These are phyloP conservation scores for Spilosoma lubricipeda DNA, from an alignment of 2,888 invertebrate species.

Conservation along the genomic window DNA sequence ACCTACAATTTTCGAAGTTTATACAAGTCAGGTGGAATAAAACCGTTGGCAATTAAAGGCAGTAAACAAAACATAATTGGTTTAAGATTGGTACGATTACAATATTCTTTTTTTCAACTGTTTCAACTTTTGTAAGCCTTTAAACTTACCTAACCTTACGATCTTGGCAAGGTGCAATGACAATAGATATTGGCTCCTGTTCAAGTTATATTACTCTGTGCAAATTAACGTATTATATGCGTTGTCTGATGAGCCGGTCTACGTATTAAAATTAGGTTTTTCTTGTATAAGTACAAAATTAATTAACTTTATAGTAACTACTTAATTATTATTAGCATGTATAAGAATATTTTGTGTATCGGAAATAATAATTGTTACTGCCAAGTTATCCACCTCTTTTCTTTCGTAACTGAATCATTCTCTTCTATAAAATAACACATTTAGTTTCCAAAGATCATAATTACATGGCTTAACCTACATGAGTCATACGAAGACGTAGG, in stretches of 20 bases:
- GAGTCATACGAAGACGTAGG: slow-evolving; percentile 50
- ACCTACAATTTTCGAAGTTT: background rate
- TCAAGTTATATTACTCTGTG: background rate
- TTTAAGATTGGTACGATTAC: background rate
- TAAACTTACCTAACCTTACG: background rate
- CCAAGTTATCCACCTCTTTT: slow-evolving; percentile 42
- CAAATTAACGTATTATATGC: background rate
- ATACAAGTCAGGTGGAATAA: background rate
- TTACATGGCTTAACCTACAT: slow-evolving; percentile 52
- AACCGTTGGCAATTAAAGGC: background rate
- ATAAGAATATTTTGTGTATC: slow-evolving; percentile 10
- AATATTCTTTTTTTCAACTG: background rate
- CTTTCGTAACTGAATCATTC: slow-evolving; percentile 44
- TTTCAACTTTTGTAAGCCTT: background rate
- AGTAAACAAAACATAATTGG: background rate
- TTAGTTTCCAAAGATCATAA: slow-evolving; percentile 38
- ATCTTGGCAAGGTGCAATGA: background rate
- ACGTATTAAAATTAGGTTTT: background rate
- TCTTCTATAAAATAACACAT: slow-evolving; percentile 41
- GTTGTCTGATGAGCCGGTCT: background rate
- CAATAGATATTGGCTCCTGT: background rate
- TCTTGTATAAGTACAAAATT: background rate
- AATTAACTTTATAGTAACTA: background rate
- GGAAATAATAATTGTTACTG: slow-evolving; percentile 25
- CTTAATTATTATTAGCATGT: background rate